A percentile compares a stretch with the other conserved stretches of the same genome.
These are phyloP conservation scores for Chrysolina oricalcia DNA, from an alignment of 2,888 invertebrate genomes.

Conservation along the genomic window DNA sequence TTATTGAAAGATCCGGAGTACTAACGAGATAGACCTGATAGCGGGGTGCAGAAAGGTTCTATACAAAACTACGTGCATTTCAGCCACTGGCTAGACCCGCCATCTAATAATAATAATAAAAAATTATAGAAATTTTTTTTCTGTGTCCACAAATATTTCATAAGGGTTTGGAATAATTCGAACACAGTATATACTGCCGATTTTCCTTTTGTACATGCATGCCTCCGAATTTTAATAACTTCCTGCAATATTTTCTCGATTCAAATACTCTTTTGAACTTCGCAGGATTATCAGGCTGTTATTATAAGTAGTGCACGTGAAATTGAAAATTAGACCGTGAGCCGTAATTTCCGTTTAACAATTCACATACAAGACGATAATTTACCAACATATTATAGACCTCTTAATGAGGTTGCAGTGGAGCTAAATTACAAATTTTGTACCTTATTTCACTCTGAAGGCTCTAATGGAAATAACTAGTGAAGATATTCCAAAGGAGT, in stretches of 20 bases:
- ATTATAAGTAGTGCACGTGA: neutral
- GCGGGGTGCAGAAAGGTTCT: no score
- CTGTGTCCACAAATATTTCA: no score
- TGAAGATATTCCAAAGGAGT: no score
- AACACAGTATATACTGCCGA: neutral
- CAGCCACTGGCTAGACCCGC: no score
- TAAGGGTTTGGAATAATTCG: neutral
- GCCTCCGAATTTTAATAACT: neutral
- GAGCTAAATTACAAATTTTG: neutral
- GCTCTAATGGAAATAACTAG: neutral
- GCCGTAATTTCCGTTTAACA: neutral
- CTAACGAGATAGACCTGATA: no score
- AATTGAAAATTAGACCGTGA: neutral
- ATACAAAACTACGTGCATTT: no score
- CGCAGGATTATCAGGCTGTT: neutral
- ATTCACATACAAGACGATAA: neutral
- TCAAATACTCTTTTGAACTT: neutral
- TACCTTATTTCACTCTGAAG: neutral
- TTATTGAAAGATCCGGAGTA: no score
- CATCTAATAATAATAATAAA: no score
- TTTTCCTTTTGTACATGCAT: neutral
- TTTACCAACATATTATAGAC: neutral
- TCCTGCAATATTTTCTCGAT: neutral
- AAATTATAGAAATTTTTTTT: no score
- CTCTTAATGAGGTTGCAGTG: conserved; percentile 1